Percentiles rank a stretch among this genome's conserved stretches.
Evolutionary conservation across 2,113 vertebrate genomes (phyloP).

Genomic region (Collichthys lucidus): DNA sequence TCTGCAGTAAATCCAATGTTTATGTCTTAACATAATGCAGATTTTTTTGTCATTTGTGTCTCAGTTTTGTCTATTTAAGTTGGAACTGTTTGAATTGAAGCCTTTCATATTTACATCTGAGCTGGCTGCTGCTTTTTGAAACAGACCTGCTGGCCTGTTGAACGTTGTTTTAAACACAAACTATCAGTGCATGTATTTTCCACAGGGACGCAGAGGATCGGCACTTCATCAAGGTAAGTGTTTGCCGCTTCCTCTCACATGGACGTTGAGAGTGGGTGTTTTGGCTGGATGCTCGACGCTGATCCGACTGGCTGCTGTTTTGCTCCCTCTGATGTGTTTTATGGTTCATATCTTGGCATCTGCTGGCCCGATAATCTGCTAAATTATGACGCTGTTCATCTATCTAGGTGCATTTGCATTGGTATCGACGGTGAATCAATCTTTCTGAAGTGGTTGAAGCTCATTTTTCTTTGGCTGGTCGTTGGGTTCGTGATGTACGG

Average conservation of each 20-base stretch:
- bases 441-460: neutral
- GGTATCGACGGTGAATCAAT: neutral
- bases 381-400: neutral
- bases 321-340: neutral
- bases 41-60: neutral
- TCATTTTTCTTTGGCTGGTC: neutral
- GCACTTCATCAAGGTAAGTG: conserved; percentile 19
- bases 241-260: neutral
- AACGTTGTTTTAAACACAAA: neutral
- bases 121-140: neutral
- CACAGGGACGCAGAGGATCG: neutral
- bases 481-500: neutral
- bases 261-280: neutral
- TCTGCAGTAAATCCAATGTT: neutral
- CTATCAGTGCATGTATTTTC: neutral
- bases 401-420: neutral
- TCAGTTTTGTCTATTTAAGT: neutral
- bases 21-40: neutral
- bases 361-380: neutral
- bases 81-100: no score
- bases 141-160: neutral
- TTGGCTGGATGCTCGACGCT: neutral
- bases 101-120: neutral
- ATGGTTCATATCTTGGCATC: neutral
- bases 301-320: neutral